Percentiles rank a stretch among this genome's conserved stretches.
Conservation (phyloP, 2,888 invertebrate genomes). For the Pyrocoelia pectoralis region DNA sequence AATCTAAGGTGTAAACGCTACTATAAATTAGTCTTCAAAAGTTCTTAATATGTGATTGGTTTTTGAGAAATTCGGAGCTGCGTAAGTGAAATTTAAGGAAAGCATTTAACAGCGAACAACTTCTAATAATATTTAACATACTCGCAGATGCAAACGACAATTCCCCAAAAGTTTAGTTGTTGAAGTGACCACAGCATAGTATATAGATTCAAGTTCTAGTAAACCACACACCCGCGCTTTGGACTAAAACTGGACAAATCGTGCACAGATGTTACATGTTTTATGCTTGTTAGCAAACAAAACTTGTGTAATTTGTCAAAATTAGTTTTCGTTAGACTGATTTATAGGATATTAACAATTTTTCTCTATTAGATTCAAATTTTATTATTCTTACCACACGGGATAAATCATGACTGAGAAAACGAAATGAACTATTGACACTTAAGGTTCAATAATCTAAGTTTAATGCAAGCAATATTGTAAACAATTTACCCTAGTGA, state of each 20-base stretch:
- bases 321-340: slow-evolving; percentile 37
- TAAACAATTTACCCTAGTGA: too few species aligned
- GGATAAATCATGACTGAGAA: too few species aligned
- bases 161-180: slow-evolving; percentile 36
- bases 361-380: too few species aligned
- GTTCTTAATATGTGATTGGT: too few species aligned
- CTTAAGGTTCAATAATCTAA: too few species aligned
- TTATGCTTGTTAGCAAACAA: slow-evolving; percentile 45
- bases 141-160: slow-evolving; percentile 43
- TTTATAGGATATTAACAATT: slow-evolving; percentile 20
- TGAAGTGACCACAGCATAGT: slow-evolving; percentile 41
- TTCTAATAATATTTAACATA: slow-evolving; percentile 40
- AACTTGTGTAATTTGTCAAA: slow-evolving; percentile 43
- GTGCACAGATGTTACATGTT: slow-evolving; percentile 45
- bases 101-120: not conserved
- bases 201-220: slow-evolving; percentile 35
- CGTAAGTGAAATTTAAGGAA: not conserved
- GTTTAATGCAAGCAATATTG: too few species aligned
- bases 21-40: too few species aligned
- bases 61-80: too few species aligned
- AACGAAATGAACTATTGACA: too few species aligned
- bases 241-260: slow-evolving; percentile 43
- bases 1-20: too few species aligned
- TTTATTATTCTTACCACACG: too few species aligned
- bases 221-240: slow-evolving; percentile 40